Evolutionary conservation across 2,797 vertebrate species (phyloP).

Genomic region (Setipinna tenuifilis): DNA sequence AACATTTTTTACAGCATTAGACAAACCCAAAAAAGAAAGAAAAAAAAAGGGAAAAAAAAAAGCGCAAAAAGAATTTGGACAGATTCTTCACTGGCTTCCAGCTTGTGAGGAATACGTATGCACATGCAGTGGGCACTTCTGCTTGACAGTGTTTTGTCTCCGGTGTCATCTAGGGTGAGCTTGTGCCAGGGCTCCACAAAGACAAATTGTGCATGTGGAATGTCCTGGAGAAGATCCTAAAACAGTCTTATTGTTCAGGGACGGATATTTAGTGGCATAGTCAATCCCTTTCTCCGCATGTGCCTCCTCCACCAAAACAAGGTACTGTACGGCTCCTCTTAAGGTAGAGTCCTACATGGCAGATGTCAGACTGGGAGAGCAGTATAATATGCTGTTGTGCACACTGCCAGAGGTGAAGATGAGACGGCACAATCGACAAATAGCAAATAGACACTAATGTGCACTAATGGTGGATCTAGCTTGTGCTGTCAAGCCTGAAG

Average conservation of each 20-base stretch:
- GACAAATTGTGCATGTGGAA: conserved; percentile 77
- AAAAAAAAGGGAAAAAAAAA: conserved; percentile 52
- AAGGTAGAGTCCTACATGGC: conserved; percentile 52
- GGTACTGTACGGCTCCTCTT: conserved; percentile 46
- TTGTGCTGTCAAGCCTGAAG: neutral
- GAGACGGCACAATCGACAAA: neutral
- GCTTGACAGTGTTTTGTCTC: conserved; percentile 72
- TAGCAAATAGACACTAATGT: neutral
- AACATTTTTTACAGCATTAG: conserved; percentile 53
- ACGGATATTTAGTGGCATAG: conserved; percentile 66
- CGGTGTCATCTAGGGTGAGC: conserved; percentile 69
- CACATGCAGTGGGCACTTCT: conserved; percentile 74
- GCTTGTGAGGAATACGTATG: conserved; percentile 70
- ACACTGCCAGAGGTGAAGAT: conserved; percentile 14
- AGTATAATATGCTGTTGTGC: conserved; percentile 39
- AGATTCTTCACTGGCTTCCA: conserved; percentile 66
- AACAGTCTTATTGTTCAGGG: conserved; percentile 60
- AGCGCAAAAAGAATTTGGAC: conserved; percentile 65
- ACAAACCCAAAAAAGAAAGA: conserved; percentile 28
- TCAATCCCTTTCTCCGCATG: conserved; percentile 62
- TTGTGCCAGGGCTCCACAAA: conserved; percentile 74
- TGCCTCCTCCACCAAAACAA: conserved; percentile 51
- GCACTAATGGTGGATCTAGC: neutral
- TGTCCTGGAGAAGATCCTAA: conserved; percentile 69
- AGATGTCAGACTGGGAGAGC: conserved; percentile 35